Evolutionary conservation across 2,888 invertebrate genomes (phyloP).

Genomic region (Fragum whitleyi): DNA sequence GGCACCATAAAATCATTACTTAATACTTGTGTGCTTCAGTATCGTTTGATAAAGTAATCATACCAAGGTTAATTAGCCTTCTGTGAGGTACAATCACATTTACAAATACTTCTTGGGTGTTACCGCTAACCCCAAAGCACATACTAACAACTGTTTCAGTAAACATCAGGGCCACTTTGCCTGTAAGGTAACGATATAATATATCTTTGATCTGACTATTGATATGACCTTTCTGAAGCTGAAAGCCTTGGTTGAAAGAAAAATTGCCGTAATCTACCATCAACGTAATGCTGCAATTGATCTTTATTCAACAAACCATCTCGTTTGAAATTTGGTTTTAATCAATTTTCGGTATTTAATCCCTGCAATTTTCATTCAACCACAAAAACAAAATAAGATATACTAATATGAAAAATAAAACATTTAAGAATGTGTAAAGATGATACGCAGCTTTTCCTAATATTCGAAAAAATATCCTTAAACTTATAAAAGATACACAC

Average conservation of each 20-base stretch:
- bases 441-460: too few species aligned
- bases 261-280: neutral
- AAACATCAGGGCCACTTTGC: neutral
- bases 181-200: neutral
- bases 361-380: too few species aligned
- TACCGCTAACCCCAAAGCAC: slow-evolving; percentile 23
- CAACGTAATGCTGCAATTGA: neutral
- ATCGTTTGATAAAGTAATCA: slow-evolving; percentile 40
- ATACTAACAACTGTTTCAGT: slow-evolving; percentile 7
- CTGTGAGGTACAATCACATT: slow-evolving; percentile 56
- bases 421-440: too few species aligned
- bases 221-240: neutral
- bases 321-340: neutral
- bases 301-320: neutral
- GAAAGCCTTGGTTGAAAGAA: neutral
- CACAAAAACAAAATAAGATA: too few species aligned
- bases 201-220: slow-evolving; percentile 9
- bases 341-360: too few species aligned
- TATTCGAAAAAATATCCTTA: too few species aligned
- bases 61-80: slow-evolving; percentile 45
- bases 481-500: too few species aligned
- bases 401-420: too few species aligned
- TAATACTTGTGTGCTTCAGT: slow-evolving; percentile 27
- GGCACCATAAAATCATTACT: slow-evolving; percentile 33
- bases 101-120: slow-evolving; percentile 45